phyloP scores from a whole-genome alignment of 2,888 invertebrate genomes.

The Trichacis sp. region DNA sequence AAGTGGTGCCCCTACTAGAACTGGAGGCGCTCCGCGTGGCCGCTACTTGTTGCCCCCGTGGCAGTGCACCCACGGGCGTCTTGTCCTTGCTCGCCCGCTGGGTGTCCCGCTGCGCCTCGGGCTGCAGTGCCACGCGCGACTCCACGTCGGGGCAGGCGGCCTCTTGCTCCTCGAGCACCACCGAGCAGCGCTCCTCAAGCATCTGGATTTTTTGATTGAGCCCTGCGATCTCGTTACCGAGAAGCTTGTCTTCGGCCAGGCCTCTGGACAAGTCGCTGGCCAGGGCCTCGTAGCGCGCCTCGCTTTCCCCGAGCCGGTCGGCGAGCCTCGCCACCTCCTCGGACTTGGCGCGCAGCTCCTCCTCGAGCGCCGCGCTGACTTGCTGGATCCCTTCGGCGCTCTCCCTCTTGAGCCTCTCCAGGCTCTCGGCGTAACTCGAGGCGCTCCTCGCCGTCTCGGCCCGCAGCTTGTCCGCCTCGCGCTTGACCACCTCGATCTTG shows the following conservation, averaged over 20 bases:
- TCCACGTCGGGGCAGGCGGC: conserved; percentile 30
- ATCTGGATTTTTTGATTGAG: conserved; percentile 21
- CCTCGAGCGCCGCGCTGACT: conserved; percentile 61
- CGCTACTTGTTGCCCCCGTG: too few relatives aligned
- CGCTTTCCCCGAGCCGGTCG: conserved; percentile 71
- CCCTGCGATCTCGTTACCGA: conserved; percentile 16
- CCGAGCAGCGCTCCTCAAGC: conserved; percentile 32
- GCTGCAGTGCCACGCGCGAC: conserved; percentile 14
- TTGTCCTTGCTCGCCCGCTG: too few relatives aligned
- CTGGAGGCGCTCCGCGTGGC: too few relatives aligned
- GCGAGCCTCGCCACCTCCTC: conserved; percentile 70
- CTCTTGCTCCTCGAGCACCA: conserved; percentile 34
- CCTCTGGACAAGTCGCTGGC: conserved; percentile 69
- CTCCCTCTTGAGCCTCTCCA: conserved; percentile 52
- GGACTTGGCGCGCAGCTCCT: conserved; percentile 71
- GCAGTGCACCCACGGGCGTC: too few relatives aligned
- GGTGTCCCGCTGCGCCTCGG: too few relatives aligned
- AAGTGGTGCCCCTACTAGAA: too few relatives aligned
- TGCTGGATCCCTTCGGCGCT: conserved; percentile 49
- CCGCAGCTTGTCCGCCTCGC: conserved; percentile 48
- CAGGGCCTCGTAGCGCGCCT: conserved; percentile 71
- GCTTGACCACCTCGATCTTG: conserved; percentile 68
- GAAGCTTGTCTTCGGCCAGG: too few relatives aligned
- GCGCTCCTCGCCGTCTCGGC: conserved; percentile 45
- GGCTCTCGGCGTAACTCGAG: conserved; percentile 42